phyloP scores from a whole-genome alignment of 2,888 invertebrate species.

The Sinohyriopsis cumingii region DNA sequence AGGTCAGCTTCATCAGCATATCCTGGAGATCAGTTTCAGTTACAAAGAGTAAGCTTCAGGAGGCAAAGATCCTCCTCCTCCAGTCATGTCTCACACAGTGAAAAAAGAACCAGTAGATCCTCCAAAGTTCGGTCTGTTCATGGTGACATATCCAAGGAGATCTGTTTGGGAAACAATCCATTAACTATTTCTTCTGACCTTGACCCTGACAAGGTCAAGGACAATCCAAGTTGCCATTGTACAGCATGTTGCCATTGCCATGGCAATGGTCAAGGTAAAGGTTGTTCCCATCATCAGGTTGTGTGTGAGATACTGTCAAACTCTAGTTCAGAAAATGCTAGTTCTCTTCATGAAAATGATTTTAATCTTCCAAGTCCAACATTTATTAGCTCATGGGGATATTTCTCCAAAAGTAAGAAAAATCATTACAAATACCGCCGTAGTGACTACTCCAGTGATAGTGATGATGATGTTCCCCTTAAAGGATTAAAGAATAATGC shows the following conservation, averaged over 20 bases:
- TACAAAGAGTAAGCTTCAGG: no score
- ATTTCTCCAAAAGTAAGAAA: slow-evolving; percentile 50
- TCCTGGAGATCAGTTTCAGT: no score
- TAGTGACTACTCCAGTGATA: slow-evolving; percentile 63
- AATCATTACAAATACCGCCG: slow-evolving; percentile 60
- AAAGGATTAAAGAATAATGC: slow-evolving; percentile 13
- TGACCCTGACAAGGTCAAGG: background rate
- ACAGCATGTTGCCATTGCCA: slow-evolving; percentile 37
- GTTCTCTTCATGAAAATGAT: no score
- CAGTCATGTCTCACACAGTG: no score
- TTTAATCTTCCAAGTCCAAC: slow-evolving; percentile 34
- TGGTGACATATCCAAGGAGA: no score
- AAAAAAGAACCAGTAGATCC: no score
- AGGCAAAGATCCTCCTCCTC: no score
- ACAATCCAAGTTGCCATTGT: slow-evolving; percentile 33
- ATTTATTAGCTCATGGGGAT: slow-evolving; percentile 57
- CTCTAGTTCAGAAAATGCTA: background rate
- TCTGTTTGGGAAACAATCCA: no score
- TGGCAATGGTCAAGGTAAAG: slow-evolving; percentile 11
- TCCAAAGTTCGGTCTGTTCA: no score
- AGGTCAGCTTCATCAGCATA: no score
- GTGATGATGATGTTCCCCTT: slow-evolving; percentile 52
- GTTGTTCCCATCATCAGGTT: slow-evolving; percentile 20
- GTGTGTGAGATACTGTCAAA: slow-evolving; percentile 34
- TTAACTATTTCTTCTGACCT: background rate